These are phyloP conservation scores for Ctenicera cuprea DNA, from an alignment of 2,888 invertebrate genomes.

Conservation along the genomic window DNA sequence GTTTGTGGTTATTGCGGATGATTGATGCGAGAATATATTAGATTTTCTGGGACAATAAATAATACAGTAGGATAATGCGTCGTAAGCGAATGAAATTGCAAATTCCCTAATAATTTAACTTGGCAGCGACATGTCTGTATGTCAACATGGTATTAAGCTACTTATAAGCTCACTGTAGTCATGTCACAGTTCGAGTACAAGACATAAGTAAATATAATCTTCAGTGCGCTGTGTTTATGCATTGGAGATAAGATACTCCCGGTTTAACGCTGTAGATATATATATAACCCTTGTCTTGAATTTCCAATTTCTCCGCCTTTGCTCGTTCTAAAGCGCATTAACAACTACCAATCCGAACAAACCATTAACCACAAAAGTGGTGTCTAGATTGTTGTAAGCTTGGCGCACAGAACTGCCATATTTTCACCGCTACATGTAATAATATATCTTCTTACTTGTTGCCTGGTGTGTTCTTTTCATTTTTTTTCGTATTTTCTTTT, in stretches of 20 bases:
- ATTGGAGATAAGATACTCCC: slow-evolving; percentile 38
- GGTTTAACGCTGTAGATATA: slow-evolving; percentile 26
- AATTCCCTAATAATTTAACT: slow-evolving; percentile 36
- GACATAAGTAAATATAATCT: slow-evolving; percentile 42
- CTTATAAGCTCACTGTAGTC: slow-evolving; percentile 37
- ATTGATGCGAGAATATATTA: slow-evolving; percentile 2
- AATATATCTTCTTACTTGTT: slow-evolving; percentile 23
- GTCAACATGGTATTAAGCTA: slow-evolving; percentile 36
- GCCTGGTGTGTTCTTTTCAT: not conserved
- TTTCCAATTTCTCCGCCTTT: slow-evolving; percentile 25
- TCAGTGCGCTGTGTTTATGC: slow-evolving; percentile 35
- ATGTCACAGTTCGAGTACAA: slow-evolving; percentile 43
- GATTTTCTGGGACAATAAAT: slow-evolving; percentile 1
- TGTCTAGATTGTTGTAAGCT: not conserved
- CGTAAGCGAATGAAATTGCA: slow-evolving; percentile 5
- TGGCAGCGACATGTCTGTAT: slow-evolving; percentile 19
- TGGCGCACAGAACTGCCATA: no score
- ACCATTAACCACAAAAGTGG: slow-evolving; percentile 17
- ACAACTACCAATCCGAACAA: slow-evolving; percentile 6
- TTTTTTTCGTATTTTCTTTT: slow-evolving; percentile 1
- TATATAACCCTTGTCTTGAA: slow-evolving; percentile 23
- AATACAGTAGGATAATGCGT: slow-evolving; percentile 9
- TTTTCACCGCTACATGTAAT: not conserved
- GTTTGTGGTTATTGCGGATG: slow-evolving; percentile 1
- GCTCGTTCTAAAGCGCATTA: slow-evolving; percentile 11